Base-by-base conservation (phyloP, 2,888 invertebrate genomes). In the Microplitis manilae region DNA sequence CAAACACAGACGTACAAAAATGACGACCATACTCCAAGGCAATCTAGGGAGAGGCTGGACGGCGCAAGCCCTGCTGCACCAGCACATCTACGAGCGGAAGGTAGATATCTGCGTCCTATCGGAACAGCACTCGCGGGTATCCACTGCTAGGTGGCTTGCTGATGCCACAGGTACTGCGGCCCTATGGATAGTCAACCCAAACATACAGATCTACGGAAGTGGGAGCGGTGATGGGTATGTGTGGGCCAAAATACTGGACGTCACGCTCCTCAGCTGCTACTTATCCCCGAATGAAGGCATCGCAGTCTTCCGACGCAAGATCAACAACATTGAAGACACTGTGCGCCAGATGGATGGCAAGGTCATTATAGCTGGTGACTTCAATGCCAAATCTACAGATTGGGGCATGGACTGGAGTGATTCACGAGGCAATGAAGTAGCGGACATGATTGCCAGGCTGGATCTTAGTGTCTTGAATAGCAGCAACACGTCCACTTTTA, bases 221-320 rank as follows among this genome's bases (percentile, higher is more conserved):
- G 79, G 76, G 6, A 15, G n/a, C 1, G 80, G 79, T 6, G 78
- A 17, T 17, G 17, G 17, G 17, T 17, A 68, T 39, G 79, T 79
- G 0, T 81, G 79, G 80, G 72, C 73, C 0, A 62, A 50, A 30
- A 64, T 38, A 17, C 8, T 1, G 1, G 1, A 17, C 0, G 17
- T 17, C 17, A 13, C 6, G 7, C 6, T 7, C 9, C 0, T 67
- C 1, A 78, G 79, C 17, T 74, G 69, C 65, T 80, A 82, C 67
- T 62, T 82, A 20, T 77, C 80, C 2, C 80, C 78, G 1, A 82
- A 80, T 77, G 80, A 79, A 7, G n/a, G 60, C 0, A 79, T 76
- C 7, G 70, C 59, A 1, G 69, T 75, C 0, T 81, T 81, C 65
- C 38, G 9, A 60, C n/a, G 8, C 1, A 79, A 80, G 20, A 65